These are phyloP conservation scores for Leontopithecus rosalia DNA, from an alignment of 2,797 vertebrate species.

Conservation along the genomic window DNA sequence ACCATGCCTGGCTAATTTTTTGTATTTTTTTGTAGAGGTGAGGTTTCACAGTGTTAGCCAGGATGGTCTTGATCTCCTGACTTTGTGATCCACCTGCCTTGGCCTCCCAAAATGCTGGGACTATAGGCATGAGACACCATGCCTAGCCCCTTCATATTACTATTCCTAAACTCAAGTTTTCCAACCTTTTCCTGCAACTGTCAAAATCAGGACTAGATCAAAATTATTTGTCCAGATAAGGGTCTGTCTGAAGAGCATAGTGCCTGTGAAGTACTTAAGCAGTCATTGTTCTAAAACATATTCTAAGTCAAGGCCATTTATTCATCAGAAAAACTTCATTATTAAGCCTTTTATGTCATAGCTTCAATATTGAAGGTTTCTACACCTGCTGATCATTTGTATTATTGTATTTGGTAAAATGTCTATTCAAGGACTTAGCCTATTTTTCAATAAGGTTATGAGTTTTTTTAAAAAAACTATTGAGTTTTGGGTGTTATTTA, in stretches of 20 bases:
- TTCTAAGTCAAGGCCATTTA: not conserved
- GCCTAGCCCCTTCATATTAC: not conserved
- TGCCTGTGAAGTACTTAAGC: not conserved
- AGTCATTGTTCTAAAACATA: not conserved
- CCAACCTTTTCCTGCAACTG: not conserved
- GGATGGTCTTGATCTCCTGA: no score
- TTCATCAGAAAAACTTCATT: not conserved
- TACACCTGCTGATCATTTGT: not conserved
- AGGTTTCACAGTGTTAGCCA: no score
- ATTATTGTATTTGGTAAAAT: not conserved
- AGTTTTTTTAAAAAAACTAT: not conserved
- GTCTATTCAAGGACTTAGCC: not conserved
- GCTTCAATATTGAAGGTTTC: not conserved
- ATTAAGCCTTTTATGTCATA: not conserved
- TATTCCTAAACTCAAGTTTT: not conserved
- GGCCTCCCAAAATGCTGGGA: no score
- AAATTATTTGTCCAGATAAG: not conserved
- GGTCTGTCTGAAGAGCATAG: not conserved
- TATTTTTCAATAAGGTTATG: not conserved
- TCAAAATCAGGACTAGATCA: not conserved
- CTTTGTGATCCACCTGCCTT: no score
- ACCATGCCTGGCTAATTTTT: no score
- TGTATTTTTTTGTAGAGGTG: no score
- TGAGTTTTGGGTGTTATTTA: not conserved
- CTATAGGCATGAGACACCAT: no score